These are phyloP conservation scores for Parazoanthus swiftii DNA, from an alignment of 92 coral and sea anemone species.

Conservation along the genomic window DNA sequence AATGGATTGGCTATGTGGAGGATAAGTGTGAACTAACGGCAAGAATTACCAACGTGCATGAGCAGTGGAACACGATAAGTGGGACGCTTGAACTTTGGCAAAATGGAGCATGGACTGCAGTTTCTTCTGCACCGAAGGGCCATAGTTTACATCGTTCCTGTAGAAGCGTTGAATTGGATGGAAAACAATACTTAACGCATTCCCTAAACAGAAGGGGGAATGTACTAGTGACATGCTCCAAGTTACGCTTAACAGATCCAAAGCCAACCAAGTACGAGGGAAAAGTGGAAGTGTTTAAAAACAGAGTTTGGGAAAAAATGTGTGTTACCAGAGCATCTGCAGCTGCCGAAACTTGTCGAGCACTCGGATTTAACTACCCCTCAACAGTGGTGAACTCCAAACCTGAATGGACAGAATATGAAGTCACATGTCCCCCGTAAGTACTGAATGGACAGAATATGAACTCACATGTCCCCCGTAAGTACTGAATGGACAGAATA, in stretches of 20 bases:
- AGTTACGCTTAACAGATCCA: conserved; percentile 28
- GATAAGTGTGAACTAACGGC: not conserved
- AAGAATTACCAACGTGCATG: not conserved
- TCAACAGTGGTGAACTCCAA: conserved; percentile 16
- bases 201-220: not conserved
- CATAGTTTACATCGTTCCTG: not conserved
- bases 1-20: not conserved
- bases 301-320: conserved; percentile 26
- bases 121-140: not conserved
- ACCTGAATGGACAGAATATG: conserved; percentile 37
- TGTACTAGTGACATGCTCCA: conserved; percentile 21
- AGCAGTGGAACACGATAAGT: not conserved
- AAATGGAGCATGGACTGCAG: conserved; percentile 9
- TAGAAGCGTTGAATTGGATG: not conserved
- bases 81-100: conserved; percentile 41
- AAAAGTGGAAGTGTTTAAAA: conserved; percentile 26
- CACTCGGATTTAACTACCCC: not conserved
- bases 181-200: not conserved
- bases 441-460: not conserved
- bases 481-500: too few species aligned
- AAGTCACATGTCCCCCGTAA: not conserved
- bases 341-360: not conserved
- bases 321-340: conserved; percentile 29
- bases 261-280: conserved; percentile 42
- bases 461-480: too few species aligned